These are phyloP conservation scores for Riptortus pedestris DNA, from an alignment of 1,140 invertebrate species.

Conservation along the genomic window DNA sequence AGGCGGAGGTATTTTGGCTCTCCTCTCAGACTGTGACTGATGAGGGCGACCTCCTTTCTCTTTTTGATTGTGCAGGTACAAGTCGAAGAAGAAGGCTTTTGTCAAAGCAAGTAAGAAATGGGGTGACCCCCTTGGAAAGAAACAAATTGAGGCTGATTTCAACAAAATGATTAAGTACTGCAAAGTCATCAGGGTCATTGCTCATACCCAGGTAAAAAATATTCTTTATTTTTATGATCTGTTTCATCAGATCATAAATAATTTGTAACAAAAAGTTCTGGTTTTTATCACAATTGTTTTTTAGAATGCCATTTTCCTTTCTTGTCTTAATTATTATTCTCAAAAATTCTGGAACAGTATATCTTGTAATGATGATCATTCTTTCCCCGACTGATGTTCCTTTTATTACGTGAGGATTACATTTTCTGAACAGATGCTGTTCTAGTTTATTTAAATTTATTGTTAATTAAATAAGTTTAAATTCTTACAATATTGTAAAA, in stretches of 20 bases:
- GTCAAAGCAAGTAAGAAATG: constrained; percentile 97
- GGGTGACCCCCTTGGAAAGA: constrained; percentile 90
- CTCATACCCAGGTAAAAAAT: constrained; percentile 95
- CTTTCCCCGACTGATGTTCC: no score
- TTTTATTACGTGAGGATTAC: no score
- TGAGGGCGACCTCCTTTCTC: constrained; percentile 43
- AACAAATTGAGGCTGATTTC: constrained; percentile 93
- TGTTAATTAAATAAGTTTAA: no score
- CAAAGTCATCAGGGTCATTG: constrained; percentile 90
- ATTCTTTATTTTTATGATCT: no score
- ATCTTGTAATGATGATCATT: no score
- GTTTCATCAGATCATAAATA: neutral
- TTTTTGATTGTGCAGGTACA: constrained; percentile 66
- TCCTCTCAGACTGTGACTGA: constrained; percentile 47
- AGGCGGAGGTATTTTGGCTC: constrained; percentile 37
- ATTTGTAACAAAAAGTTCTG: neutral
- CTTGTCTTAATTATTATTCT: neutral
- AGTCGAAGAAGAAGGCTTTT: constrained; percentile 99
- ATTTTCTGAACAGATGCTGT: no score
- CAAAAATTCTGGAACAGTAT: no score
- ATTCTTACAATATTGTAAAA: no score
- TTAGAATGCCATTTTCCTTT: neutral
- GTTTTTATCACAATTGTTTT: neutral
- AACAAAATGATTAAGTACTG: constrained; percentile 98
- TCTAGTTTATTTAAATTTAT: no score